A percentile compares a stretch with the other conserved stretches of the same genome.
These are phyloP conservation scores for Rattus norvegicus DNA, from an alignment of 2,113 vertebrate genomes.

Conservation along the genomic window DNA sequence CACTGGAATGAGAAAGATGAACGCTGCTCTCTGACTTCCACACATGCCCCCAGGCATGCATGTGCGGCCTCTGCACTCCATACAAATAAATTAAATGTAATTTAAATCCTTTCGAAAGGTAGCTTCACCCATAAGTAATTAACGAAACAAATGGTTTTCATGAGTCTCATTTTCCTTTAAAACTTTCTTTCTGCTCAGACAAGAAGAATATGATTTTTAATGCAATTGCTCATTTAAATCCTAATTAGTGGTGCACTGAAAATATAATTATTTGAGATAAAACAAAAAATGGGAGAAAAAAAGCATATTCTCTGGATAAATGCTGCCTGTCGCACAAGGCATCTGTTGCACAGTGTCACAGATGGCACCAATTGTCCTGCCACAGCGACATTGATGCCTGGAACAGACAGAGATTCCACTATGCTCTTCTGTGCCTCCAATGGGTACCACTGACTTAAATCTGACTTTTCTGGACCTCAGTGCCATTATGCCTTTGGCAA, in stretches of 20 bases:
- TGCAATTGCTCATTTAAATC: constrained; percentile 50
- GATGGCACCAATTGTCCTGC: neutral
- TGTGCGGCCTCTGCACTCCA: neutral
- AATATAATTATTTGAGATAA: constrained; percentile 53
- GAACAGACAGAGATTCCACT: too few species aligned
- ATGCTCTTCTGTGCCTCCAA: neutral
- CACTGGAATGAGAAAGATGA: neutral
- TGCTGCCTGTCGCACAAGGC: neutral
- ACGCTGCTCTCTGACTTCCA: neutral
- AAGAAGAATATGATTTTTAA: constrained; percentile 50
- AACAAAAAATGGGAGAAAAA: neutral
- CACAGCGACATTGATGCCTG: neutral
- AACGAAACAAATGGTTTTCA: constrained; percentile 10
- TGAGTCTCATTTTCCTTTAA: constrained; percentile 8
- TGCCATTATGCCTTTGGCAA: neutral
- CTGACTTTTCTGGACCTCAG: neutral
- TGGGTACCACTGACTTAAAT: neutral
- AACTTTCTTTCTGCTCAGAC: neutral
- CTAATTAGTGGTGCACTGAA: constrained; percentile 30
- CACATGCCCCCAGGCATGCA: too few species aligned
- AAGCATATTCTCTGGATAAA: neutral
- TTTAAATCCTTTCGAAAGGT: neutral
- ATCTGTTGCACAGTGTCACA: neutral
- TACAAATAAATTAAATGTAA: neutral
- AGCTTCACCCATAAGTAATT: constrained; percentile 1